These are phyloP conservation scores for Kryptolebias ocellatus DNA, from an alignment of 2,797 vertebrate genomes.

Conservation along the genomic window DNA sequence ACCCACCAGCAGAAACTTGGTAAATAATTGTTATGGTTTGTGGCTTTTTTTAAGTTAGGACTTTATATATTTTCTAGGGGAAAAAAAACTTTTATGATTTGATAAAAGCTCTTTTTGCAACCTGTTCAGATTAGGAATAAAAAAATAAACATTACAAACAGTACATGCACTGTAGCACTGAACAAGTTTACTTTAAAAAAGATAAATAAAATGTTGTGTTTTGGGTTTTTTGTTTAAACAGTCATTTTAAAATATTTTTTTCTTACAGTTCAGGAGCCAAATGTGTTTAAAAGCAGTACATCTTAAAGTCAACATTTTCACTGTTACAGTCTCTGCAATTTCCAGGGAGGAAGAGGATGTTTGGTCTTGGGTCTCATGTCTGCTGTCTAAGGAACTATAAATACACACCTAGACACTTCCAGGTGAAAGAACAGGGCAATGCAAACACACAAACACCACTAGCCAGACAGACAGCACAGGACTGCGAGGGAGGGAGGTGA, in stretches of 20 bases:
- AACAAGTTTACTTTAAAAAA: too few relatives aligned
- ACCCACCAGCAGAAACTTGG: too few relatives aligned
- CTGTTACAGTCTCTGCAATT: constrained; percentile 73
- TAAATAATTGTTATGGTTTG: too few relatives aligned
- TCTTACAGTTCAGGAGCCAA: constrained; percentile 15
- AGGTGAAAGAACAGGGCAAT: constrained; percentile 82
- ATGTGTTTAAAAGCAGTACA: constrained; percentile 25
- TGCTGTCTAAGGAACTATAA: constrained; percentile 83
- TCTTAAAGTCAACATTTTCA: constrained; percentile 59
- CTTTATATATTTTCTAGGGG: too few relatives aligned
- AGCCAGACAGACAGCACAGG: constrained; percentile 48
- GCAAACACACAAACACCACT: constrained; percentile 70
- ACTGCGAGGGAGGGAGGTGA: constrained; percentile 46
- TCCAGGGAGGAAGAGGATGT: constrained; percentile 90
- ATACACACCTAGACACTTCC: constrained; percentile 83
- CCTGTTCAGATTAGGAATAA: too few relatives aligned
- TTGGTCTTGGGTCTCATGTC: constrained; percentile 84
- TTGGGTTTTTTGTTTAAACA: neutral
- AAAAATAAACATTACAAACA: too few relatives aligned
- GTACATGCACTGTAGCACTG: too few relatives aligned
- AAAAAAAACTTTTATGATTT: too few relatives aligned
- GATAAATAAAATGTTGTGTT: neutral
- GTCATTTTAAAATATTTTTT: neutral
- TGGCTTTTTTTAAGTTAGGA: too few relatives aligned
- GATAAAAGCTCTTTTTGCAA: too few relatives aligned